These are phyloP conservation scores for Dipodomys stephensi DNA, from an alignment of 2,113 vertebrate species.

Conservation along the genomic window DNA sequence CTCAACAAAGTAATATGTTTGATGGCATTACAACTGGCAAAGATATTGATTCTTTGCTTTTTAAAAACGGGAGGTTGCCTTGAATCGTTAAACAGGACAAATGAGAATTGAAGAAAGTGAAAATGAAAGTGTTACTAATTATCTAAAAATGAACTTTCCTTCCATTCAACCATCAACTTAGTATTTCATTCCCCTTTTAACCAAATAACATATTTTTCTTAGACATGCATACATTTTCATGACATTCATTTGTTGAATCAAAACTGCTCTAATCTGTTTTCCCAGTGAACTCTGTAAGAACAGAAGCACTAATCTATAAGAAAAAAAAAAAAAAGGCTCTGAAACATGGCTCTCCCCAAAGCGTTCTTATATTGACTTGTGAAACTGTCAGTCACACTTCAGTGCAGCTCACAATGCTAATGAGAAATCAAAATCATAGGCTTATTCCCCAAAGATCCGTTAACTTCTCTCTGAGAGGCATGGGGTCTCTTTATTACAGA, in stretches of 20 bases:
- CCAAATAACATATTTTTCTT: conserved; percentile 43
- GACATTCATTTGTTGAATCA: conserved; percentile 59
- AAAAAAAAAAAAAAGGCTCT: not conserved
- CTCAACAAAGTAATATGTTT: conserved; percentile 36
- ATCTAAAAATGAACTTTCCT: conserved; percentile 46
- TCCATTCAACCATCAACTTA: conserved; percentile 43
- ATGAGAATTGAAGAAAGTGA: conserved; percentile 54
- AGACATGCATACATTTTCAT: conserved; percentile 31
- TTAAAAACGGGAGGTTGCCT: not conserved
- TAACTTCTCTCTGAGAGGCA: conserved; percentile 64
- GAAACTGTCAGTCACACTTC: conserved; percentile 77
- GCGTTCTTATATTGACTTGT: conserved; percentile 73
- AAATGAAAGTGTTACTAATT: conserved; percentile 70
- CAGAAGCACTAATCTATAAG: conserved; percentile 61
- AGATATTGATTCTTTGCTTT: conserved; percentile 27
- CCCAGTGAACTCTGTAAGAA: conserved; percentile 51
- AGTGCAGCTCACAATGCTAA: conserved; percentile 67
- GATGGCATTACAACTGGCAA: conserved; percentile 40
- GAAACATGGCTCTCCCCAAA: conserved; percentile 52
- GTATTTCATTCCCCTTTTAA: conserved; percentile 56
- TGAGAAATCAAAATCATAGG: conserved; percentile 69
- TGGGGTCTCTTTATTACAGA: conserved; percentile 46
- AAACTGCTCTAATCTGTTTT: conserved; percentile 58
- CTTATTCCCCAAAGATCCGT: conserved; percentile 64
- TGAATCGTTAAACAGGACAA: conserved; percentile 33